These are phyloP conservation scores for Oplegnathus fasciatus DNA, from an alignment of 2,113 vertebrate species.

Conservation along the genomic window DNA sequence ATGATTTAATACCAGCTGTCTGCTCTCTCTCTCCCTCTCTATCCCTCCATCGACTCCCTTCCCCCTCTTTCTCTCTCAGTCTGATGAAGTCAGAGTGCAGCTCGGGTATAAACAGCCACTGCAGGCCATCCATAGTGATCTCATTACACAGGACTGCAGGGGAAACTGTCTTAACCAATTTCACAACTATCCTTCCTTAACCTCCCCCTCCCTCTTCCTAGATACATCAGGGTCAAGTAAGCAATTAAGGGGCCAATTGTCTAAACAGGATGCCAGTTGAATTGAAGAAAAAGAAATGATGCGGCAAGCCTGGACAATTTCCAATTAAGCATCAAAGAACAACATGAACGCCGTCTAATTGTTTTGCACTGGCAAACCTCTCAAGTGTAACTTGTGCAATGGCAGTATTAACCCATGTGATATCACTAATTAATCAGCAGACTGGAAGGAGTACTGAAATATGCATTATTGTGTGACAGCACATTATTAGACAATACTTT, in stretches of 20 bases:
- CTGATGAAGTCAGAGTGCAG: constrained; percentile 72
- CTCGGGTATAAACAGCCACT: constrained; percentile 66
- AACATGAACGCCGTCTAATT: constrained; percentile 57
- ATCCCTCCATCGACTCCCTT: background rate
- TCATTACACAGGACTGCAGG: constrained; percentile 78
- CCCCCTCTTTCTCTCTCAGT: constrained; percentile 21
- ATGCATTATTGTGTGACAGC: constrained; percentile 44
- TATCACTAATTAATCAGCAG: constrained; percentile 64
- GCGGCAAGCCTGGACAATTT: constrained; percentile 59
- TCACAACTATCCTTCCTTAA: constrained; percentile 61
- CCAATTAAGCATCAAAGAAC: constrained; percentile 68
- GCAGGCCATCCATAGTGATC: constrained; percentile 74
- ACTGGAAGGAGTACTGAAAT: constrained; percentile 45
- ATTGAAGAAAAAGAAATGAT: constrained; percentile 66
- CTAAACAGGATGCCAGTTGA: constrained; percentile 68
- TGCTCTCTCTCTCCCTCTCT: constrained; percentile 11
- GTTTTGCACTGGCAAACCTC: constrained; percentile 55
- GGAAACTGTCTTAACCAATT: constrained; percentile 77
- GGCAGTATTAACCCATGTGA: constrained; percentile 53
- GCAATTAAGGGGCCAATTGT: constrained; percentile 78
- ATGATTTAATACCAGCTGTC: constrained; percentile 69
- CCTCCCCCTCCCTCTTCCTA: constrained; percentile 40
- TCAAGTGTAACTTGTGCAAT: constrained; percentile 36
- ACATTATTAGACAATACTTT: constrained; percentile 46
- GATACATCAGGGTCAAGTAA: constrained; percentile 78